phyloP scores from a whole-genome alignment of 2,113 vertebrate species.

The Microcebus ravelobensis region DNA sequence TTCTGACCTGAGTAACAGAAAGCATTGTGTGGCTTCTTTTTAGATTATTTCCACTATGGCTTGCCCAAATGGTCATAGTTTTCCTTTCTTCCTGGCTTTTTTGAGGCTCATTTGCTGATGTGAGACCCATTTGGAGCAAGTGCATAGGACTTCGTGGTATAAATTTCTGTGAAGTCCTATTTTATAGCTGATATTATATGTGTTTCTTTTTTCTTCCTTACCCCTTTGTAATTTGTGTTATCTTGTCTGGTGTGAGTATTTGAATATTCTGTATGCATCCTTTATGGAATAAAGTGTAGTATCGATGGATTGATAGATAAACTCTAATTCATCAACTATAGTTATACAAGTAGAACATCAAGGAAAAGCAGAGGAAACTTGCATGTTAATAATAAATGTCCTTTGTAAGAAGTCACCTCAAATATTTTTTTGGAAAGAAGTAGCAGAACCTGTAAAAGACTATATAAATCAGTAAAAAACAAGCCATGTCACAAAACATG shows the following conservation, averaged over 20 bases:
- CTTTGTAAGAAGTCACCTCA: constrained; percentile 11
- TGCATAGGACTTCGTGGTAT: neutral
- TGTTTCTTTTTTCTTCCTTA: neutral
- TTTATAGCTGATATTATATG: neutral
- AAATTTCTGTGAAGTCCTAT: neutral
- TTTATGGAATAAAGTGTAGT: neutral
- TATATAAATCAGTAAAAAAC: neutral
- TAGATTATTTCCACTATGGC: neutral
- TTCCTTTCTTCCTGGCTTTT: neutral
- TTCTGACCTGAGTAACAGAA: neutral
- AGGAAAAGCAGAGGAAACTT: neutral
- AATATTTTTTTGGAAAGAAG: constrained; percentile 21
- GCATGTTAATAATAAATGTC: constrained; percentile 40
- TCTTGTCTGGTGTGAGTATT: neutral
- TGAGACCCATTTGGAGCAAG: neutral
- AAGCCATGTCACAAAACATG: constrained; percentile 45
- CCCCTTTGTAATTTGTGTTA: neutral
- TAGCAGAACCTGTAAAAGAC: neutral
- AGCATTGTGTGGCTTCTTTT: neutral
- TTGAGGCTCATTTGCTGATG: neutral
- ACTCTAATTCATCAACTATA: neutral
- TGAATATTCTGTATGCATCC: neutral
- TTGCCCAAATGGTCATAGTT: neutral
- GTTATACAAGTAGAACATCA: neutral
- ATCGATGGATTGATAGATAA: neutral